Conservation (phyloP, 2,888 invertebrate genomes). For the Ectropis crepuscularia region DNA sequence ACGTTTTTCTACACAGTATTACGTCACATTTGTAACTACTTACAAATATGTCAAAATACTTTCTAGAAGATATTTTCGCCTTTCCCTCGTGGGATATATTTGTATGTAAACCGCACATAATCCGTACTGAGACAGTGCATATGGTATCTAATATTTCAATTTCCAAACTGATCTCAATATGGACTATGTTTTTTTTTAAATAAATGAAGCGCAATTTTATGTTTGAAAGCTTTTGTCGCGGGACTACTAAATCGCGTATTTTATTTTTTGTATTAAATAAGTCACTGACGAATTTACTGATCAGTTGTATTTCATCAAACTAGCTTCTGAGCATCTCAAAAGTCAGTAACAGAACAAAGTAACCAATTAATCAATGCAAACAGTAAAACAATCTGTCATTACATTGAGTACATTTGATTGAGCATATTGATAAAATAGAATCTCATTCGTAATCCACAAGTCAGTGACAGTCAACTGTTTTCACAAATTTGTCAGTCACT, state of each 20-base stretch:
- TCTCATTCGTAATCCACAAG: not conserved
- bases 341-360: too few relatives aligned
- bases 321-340: too few relatives aligned
- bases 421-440: not conserved
- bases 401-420: too few relatives aligned
- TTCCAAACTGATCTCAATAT: conserved; percentile 7
- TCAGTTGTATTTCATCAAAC: not conserved
- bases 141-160: not conserved
- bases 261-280: too few relatives aligned
- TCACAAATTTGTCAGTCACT: not conserved
- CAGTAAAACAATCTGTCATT: too few relatives aligned
- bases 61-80: not conserved
- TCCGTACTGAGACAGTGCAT: not conserved
- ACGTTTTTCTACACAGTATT: not conserved
- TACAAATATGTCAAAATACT: conserved; percentile 4
- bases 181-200: conserved; percentile 6
- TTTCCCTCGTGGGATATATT: conserved; percentile 18
- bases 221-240: conserved; percentile 18
- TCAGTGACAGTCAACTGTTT: not conserved
- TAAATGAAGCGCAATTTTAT: conserved; percentile 15
- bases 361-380: too few relatives aligned
- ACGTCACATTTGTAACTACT: not conserved
- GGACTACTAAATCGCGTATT: not conserved
- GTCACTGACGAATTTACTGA: not conserved
- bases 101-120: conserved; percentile 15